phyloP scores from a whole-genome alignment of 2,113 vertebrate species.

The Apistogramma diplotaenia region DNA sequence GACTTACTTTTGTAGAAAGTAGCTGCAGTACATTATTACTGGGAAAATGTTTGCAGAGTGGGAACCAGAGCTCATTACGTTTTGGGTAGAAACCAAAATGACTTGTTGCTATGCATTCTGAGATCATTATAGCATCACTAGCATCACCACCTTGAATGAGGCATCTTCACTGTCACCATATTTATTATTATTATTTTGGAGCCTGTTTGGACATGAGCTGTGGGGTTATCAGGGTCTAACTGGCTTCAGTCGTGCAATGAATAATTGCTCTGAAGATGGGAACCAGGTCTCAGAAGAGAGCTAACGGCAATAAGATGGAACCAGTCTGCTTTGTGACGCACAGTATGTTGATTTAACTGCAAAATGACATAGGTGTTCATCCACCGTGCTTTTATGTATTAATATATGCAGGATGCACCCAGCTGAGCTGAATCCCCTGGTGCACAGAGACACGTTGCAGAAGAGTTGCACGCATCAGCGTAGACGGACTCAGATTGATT shows the following conservation, averaged over 20 bases:
- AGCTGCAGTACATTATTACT: not conserved
- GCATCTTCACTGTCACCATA: not conserved
- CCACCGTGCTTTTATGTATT: not conserved
- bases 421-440: not conserved
- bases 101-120: not conserved
- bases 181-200: not conserved
- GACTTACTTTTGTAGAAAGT: not conserved
- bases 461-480: not conserved
- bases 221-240: not conserved
- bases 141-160: not conserved
- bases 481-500: not conserved
- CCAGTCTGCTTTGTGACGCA: too few relatives aligned
- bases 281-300: too few relatives aligned
- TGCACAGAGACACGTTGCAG: not conserved
- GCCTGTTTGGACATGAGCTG: not conserved
- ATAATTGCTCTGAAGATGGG: too few relatives aligned
- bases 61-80: not conserved
- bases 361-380: too few relatives aligned
- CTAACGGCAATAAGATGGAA: too few relatives aligned
- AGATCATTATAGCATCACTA: not conserved
- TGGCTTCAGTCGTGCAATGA: not conserved
- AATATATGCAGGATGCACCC: not conserved
- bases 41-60: not conserved
- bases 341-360: too few relatives aligned
- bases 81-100: not conserved